Evolutionary conservation across 2,113 vertebrate genomes (phyloP).

Genomic region (Theristicus caerulescens): DNA sequence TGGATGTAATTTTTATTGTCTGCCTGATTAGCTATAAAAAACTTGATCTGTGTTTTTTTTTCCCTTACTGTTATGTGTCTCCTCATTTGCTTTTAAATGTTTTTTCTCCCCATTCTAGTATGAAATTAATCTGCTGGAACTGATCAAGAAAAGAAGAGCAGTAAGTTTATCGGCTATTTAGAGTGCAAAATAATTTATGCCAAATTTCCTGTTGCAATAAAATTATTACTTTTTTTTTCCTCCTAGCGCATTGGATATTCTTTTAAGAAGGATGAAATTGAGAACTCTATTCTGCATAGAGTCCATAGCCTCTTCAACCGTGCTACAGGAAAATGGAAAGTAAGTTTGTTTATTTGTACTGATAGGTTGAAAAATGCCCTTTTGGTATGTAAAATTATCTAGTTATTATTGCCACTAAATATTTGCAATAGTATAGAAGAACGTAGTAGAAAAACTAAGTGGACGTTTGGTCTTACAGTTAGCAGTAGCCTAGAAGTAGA

Average conservation of each 20-base stretch:
- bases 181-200: not conserved
- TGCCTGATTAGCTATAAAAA: not conserved
- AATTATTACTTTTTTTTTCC: not conserved
- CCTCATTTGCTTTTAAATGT: not conserved
- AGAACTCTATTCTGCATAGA: slow-evolving; percentile 83
- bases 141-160: slow-evolving; percentile 90
- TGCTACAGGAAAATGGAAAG: slow-evolving; percentile 93
- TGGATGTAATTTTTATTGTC: not conserved
- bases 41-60: not conserved
- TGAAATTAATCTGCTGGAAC: slow-evolving; percentile 91
- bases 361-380: not conserved
- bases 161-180: slow-evolving; percentile 76
- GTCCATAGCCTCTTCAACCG: slow-evolving; percentile 86
- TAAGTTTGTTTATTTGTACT: slow-evolving; percentile 44
- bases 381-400: not conserved
- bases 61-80: not conserved
- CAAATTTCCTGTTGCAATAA: not conserved
- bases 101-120: slow-evolving; percentile 74
- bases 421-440: not conserved
- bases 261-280: slow-evolving; percentile 95
- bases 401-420: not conserved
- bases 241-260: slow-evolving; percentile 86
- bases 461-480: not conserved
- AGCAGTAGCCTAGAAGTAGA: not conserved
- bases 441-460: not conserved